A percentile compares a stretch with the other conserved stretches of the same genome.
phyloP scores from a whole-genome alignment of 1,140 invertebrate genomes.

The Zelostemma sp. region DNA sequence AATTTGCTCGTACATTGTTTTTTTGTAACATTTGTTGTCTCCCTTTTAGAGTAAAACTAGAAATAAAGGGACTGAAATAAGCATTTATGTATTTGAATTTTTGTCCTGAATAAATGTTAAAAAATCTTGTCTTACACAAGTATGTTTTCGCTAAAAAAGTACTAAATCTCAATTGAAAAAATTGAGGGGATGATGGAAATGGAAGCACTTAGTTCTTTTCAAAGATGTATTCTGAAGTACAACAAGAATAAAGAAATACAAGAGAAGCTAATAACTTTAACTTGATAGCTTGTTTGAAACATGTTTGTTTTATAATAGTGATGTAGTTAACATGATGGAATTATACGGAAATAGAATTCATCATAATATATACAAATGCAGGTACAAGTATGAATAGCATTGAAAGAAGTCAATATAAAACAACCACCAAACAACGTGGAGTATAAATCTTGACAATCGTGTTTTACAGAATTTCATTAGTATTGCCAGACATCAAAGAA shows the following conservation, averaged over 20 bases:
- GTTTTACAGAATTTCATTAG: background rate
- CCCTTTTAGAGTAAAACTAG: too few species aligned
- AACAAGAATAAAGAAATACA: background rate
- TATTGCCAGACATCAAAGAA: background rate
- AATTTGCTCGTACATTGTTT: too few species aligned
- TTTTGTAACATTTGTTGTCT: too few species aligned
- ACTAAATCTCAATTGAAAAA: too few species aligned
- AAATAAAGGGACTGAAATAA: too few species aligned
- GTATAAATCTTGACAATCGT: background rate
- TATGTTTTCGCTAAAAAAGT: too few species aligned
- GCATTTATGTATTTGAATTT: too few species aligned
- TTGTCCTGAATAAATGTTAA: too few species aligned
- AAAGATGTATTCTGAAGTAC: background rate
- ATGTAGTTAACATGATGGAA: background rate
- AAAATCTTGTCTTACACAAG: too few species aligned
- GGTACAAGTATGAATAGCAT: background rate
- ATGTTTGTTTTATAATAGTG: background rate
- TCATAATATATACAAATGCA: conserved; percentile 3
- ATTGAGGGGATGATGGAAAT: too few species aligned
- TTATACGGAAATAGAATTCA: background rate
- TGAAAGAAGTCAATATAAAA: background rate
- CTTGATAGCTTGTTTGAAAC: too few species aligned
- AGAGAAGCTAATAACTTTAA: background rate
- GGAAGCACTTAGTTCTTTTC: too few species aligned
- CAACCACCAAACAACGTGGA: background rate